Base-by-base conservation (phyloP, 2,797 vertebrate species). In the Buphagus erythrorhynchus region DNA sequence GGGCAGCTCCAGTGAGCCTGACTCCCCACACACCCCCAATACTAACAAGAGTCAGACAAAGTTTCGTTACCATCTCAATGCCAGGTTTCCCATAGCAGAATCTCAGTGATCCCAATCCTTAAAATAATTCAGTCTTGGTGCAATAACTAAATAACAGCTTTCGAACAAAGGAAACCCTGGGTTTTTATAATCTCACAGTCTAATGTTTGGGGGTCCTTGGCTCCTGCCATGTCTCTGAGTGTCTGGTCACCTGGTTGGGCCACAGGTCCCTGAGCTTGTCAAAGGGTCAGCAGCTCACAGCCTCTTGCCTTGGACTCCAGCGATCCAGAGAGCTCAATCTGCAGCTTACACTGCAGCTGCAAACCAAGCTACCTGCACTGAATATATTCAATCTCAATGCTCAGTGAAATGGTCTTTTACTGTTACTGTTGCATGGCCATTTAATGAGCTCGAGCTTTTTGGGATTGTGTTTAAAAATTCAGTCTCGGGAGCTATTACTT, bases 211-310 rank as follows among this genome's bases (percentile, higher is more conserved):
- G 42, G 13, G 7, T 49, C 28, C 28, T 63, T 36, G 43, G 36
- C 43, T 76, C 36, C 57, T 69, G n/a, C 57, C 21, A 4, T 76
- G 36, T 58, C n/a, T 62, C 28, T 63, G 35, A 57, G 28, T 51
- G 49, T 29, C 16, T 0, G 0, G 8, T 63, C 43, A 63, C 43
- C 20, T 63, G 43, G 11, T 5, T 69, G 49, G 71, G 28, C 43
- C 24, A 42, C 42, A 63, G 16, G 36, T 55, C 43, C 10, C 36
- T 69, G 14, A 62, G 71, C 43, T n/a, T 20, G 25, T 33, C 14
- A 58, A 45, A 77, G 29, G 21, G 29, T 19, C 0, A 0, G 43
- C 36, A 69, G 28, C 57, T 71, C 36, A 40, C 1, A 2, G 21
- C 33, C 46, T 67, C 68, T 46, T 65, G 19, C 43, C 54, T 61